Percentiles rank a stretch among this genome's conserved stretches.
Evolutionary conservation across 2,113 vertebrate genomes (phyloP).

Genomic region (Neomonachus schauinslandi): DNA sequence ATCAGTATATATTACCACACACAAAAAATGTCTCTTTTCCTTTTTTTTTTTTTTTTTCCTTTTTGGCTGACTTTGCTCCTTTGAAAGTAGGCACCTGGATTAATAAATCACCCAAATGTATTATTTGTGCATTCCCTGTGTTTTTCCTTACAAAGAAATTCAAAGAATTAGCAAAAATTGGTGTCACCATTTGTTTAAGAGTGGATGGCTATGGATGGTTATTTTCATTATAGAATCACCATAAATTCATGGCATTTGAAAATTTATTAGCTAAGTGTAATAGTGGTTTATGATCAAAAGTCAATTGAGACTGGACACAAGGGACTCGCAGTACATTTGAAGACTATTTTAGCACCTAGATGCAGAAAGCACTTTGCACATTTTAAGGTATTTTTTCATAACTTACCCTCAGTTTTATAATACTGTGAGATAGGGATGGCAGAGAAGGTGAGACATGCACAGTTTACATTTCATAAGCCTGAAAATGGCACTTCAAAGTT

Average conservation of each 20-base stretch:
- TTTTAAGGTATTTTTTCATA: background rate
- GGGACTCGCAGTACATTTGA: background rate
- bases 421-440: background rate
- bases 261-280: conserved; percentile 2
- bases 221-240: background rate
- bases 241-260: background rate
- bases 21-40: background rate
- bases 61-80: conserved; percentile 62
- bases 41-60: background rate
- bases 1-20: background rate
- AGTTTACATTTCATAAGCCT: background rate
- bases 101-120: conserved; percentile 64
- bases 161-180: conserved; percentile 65
- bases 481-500: background rate
- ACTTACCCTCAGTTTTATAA: background rate
- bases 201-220: background rate
- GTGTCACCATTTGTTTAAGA: conserved; percentile 54
- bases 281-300: conserved; percentile 6
- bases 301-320: background rate
- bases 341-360: background rate
- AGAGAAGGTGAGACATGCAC: background rate
- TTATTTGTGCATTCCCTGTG: conserved; percentile 52
- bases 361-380: background rate
- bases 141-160: conserved; percentile 64
- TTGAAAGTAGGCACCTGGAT: conserved; percentile 10